Evolutionary conservation across 2,113 vertebrate species (phyloP), one percentile per base, ranked within the genome.

Genomic region (Silurus asotus): DNA sequence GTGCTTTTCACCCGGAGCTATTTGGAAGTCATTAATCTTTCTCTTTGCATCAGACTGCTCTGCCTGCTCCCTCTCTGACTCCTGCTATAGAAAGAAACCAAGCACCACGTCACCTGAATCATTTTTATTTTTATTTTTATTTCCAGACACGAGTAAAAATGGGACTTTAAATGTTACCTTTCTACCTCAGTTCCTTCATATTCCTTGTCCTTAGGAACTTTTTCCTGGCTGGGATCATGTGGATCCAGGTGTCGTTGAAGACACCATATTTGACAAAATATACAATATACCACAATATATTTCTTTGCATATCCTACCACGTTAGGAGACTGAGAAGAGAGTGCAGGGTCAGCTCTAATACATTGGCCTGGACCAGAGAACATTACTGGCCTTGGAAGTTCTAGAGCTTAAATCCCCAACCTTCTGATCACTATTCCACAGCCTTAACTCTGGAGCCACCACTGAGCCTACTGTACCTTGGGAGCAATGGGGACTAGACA

Each of bases 21-120:
- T 79, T 69, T 79, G 79, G 76, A 28, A 79, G 10, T 56, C 25
- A 67, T 79, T 69, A 69, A 58, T 67, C 25, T 45, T 67, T 48
- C 58, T 28, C 11, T 56, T 14, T 58, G 62, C 51, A 58, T 55
- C 53, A 78, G 58, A 37, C 78, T 81, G 28, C 78, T 37, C 65
- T 49, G 23, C 51, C 59, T 79, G 51, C 76, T 79, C n/a, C 20
- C 20, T 83, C 20, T 83, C 76, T 64, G 19, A 59, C 51, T 45
- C 51, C 28, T 69, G 17, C 58, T 58, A 51, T 74, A 77, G 78
- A 81, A 81, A 81, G 58, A 61, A 48, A 81, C 58, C 11, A 15
- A 55, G 78, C 19, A 23, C 23, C 17, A 81, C 6, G 20, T 61
- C 9, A 81, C 37, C 78, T 14, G 58, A 48, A 61, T 23, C 15